phyloP scores from a whole-genome alignment of 2,797 vertebrate species.

The Channa striata region DNA sequence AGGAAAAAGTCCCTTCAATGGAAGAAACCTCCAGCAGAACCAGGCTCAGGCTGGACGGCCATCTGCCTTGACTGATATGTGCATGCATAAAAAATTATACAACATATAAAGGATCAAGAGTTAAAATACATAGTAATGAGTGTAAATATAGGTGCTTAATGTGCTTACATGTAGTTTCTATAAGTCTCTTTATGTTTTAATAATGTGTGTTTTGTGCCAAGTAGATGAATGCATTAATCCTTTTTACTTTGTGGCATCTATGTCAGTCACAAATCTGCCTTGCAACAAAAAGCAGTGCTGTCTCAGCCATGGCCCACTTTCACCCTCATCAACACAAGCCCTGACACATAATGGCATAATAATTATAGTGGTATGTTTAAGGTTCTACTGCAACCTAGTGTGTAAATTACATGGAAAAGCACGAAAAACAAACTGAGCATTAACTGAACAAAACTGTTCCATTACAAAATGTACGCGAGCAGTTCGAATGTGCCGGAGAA shows the following conservation, averaged over 20 bases:
- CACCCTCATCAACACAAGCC: constrained; percentile 39
- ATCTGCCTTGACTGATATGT: too few species aligned
- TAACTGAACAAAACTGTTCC: neutral
- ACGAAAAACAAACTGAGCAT: too few species aligned
- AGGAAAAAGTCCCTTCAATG: too few species aligned
- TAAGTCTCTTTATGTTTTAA: neutral
- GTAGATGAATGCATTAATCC: neutral
- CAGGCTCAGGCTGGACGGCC: too few species aligned
- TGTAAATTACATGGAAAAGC: neutral
- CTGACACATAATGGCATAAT: constrained; percentile 16
- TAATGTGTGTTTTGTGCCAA: too few species aligned
- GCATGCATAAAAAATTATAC: too few species aligned
- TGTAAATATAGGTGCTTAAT: too few species aligned
- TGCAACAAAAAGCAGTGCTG: constrained; percentile 57
- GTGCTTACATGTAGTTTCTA: neutral
- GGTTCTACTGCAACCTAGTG: neutral
- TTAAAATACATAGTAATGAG: too few species aligned
- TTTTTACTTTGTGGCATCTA: neutral
- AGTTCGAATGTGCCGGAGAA: neutral
- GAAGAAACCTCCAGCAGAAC: too few species aligned
- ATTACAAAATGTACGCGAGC: neutral
- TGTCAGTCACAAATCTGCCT: constrained; percentile 51
- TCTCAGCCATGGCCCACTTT: constrained; percentile 52
- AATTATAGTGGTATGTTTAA: constrained; percentile 23
- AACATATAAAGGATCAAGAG: neutral